Evolutionary conservation across 2,113 vertebrate genomes (phyloP).

Genomic region (Sialia sialis): DNA sequence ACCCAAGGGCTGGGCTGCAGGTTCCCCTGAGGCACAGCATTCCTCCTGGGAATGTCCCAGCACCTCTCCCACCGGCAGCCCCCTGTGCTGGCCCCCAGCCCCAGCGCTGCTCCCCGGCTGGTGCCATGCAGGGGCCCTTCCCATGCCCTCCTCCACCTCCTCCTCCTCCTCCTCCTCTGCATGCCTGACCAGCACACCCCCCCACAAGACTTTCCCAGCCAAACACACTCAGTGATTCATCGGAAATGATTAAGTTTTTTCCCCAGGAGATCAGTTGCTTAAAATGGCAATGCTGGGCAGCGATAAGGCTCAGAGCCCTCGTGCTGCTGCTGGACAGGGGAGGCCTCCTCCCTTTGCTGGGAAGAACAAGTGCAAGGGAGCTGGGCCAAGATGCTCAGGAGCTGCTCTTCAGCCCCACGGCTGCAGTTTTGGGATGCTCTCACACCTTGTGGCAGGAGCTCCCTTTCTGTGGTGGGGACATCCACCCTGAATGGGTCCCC

Average conservation of each 20-base stretch:
- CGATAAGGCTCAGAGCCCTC: not conserved
- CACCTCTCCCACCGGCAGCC: not conserved
- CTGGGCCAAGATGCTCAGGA: not conserved
- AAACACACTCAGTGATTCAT: conserved; percentile 48
- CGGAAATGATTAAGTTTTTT: conserved; percentile 52
- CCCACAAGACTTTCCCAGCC: not conserved
- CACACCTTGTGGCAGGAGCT: not conserved
- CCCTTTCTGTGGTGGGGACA: not conserved
- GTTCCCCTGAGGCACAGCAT: not conserved
- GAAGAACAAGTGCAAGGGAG: not conserved
- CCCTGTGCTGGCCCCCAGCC: not conserved
- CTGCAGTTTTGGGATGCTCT: not conserved
- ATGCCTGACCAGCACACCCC: not conserved
- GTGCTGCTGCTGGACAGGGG: fast-evolving
- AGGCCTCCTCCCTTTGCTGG: not conserved
- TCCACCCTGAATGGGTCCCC: fast-evolving
- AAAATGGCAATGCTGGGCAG: conserved; percentile 44
- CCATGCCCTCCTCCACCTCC: not conserved
- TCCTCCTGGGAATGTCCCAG: not conserved
- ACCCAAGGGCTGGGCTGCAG: not conserved
- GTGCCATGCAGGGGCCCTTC: not conserved
- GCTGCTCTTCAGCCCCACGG: not conserved
- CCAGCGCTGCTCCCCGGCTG: fast-evolving
- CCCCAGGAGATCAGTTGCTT: conserved; percentile 38
- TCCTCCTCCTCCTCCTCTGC: not conserved